Conservation (phyloP, 1,140 invertebrate genomes). For the Rhagoletis pomonella region DNA sequence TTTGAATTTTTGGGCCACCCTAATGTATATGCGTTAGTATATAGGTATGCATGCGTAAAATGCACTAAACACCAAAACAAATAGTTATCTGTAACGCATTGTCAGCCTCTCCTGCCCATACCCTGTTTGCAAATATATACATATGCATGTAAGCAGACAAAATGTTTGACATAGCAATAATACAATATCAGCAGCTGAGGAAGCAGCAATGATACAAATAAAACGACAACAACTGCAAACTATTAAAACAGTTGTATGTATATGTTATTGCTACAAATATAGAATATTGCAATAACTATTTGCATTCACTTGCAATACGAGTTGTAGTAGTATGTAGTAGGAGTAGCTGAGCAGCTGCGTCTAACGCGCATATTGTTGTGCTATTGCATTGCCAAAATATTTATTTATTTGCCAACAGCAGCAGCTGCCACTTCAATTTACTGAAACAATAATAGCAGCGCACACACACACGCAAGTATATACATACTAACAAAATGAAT, state of each 20-base stretch:
- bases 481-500: too few species aligned
- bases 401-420: constrained; percentile 48
- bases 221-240: background rate
- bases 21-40: too few species aligned
- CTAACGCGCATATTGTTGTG: constrained; percentile 10
- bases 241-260: background rate
- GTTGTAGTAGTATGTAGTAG: too few species aligned
- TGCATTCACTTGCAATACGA: constrained; percentile 20
- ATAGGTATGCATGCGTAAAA: too few species aligned
- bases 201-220: background rate
- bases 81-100: too few species aligned
- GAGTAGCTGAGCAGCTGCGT: background rate
- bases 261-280: background rate
- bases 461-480: too few species aligned
- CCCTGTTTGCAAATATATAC: background rate
- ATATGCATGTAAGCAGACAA: background rate
- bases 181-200: constrained; percentile 1
- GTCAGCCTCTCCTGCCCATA: too few species aligned
- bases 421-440: background rate
- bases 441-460: background rate
- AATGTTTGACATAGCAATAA: constrained; percentile 24
- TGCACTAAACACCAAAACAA: too few species aligned
- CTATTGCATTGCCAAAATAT: constrained; percentile 44
- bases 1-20: too few species aligned
- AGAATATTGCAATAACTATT: background rate